These are phyloP conservation scores for Platyrinchus mystaceus DNA, from an alignment of 2,797 vertebrate genomes.

Conservation along the genomic window DNA sequence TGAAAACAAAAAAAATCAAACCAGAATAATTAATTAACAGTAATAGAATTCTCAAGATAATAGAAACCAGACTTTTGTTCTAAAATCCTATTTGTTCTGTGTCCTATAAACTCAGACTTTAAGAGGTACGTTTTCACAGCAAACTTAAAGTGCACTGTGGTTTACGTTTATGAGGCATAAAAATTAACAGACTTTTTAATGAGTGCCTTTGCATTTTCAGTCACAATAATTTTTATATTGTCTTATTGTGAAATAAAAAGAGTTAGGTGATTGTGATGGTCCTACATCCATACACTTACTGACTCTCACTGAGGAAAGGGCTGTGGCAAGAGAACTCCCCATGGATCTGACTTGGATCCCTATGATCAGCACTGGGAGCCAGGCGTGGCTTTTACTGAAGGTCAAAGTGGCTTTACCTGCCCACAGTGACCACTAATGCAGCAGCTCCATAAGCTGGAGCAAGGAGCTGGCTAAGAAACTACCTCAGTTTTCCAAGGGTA, in stretches of 20 bases:
- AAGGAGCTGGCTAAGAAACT: background rate
- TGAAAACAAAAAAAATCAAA: constrained; percentile 47
- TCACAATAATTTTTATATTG: background rate
- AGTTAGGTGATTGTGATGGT: background rate
- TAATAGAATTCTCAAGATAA: constrained; percentile 32
- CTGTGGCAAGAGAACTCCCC: background rate
- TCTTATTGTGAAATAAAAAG: background rate
- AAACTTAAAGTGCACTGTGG: constrained; percentile 9
- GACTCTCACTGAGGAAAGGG: background rate
- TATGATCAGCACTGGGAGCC: background rate
- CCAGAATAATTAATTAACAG: constrained; percentile 45
- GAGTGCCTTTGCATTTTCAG: background rate
- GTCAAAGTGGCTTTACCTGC: background rate
- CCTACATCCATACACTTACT: background rate
- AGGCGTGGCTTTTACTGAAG: background rate
- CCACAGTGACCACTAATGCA: rapidly evolving
- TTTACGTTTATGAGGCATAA: constrained; percentile 38
- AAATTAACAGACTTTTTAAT: constrained; percentile 33
- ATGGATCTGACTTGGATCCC: background rate
- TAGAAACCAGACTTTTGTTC: constrained; percentile 16
- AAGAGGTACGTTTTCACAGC: constrained; percentile 21
- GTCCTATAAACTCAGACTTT: constrained; percentile 34
- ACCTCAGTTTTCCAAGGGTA: background rate
- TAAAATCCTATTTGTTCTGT: constrained; percentile 5
- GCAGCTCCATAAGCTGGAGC: background rate